phyloP scores from a whole-genome alignment of 1,140 invertebrate genomes.

The Anastatus disparis region DNA sequence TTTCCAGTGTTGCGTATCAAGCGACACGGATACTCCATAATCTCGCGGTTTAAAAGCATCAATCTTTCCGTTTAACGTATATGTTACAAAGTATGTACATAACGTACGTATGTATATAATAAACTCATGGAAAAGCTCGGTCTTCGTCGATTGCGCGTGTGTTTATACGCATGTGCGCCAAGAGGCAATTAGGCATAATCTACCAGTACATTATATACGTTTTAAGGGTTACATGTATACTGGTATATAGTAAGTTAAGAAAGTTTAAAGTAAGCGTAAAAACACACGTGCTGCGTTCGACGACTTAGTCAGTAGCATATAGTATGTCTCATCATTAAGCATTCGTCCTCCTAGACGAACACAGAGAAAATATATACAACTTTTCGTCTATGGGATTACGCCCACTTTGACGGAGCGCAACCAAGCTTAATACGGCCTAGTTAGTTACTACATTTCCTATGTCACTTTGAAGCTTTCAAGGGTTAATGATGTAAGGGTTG shows the following conservation, averaged over 20 bases:
- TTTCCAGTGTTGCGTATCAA: background rate
- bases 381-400: background rate
- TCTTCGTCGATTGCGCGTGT: background rate
- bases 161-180: background rate
- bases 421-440: background rate
- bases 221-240: background rate
- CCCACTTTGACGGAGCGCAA: slow-evolving; percentile 8
- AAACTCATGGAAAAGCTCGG: background rate
- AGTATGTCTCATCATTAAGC: no score
- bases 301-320: no score
- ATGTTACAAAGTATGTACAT: background rate
- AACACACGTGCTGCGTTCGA: background rate
- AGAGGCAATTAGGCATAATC: slow-evolving; percentile 14
- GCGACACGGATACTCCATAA: no score
- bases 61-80: slow-evolving; percentile 15
- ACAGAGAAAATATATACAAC: no score
- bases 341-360: no score
- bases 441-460: background rate
- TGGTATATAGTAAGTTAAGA: no score
- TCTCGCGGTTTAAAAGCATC: background rate
- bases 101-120: no score
- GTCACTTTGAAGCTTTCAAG: no score
- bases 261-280: background rate
- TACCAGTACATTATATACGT: background rate
- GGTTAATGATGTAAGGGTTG: no score